Evolutionary conservation across 2,888 invertebrate genomes (phyloP), one percentile per base, ranked within the genome.

Genomic region (Scaptomyza tumidula): DNA sequence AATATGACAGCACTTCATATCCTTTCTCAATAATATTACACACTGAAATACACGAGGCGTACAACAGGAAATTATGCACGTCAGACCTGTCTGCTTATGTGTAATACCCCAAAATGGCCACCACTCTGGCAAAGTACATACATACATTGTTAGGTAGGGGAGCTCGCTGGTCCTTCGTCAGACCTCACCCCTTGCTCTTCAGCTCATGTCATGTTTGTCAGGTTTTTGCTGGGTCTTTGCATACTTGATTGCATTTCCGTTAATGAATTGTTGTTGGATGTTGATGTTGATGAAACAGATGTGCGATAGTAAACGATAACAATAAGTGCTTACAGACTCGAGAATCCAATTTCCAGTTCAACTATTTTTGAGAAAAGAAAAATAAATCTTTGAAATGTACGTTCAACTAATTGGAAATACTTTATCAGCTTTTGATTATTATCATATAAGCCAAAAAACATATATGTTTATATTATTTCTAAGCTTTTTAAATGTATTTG

Each of bases 1-100:
- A 80, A 82, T 82, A 82, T 80, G 80, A 82, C 80, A 80, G 80
- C 66, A 73, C 79, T 79, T 80, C 80, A 80, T 80, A 82, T 80
- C 80, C 80, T 82, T 74, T 80, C 81, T 67, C 81, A 75, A 72
- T 78, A 68, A 66, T 76, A 81, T 75, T 75, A 67, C 9, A n/a
- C n/a, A n/a, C n/a, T n/a, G n/a, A n/a, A 24, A 24, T 3, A 24
- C 6, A n/a, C 37, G 70, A 44, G 49, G 14, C 64, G 58, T 71
- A 79, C 76, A 82, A 71, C 80, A 82, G 80, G 80, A 80, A 80
- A 80, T 80, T 80, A 80, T 80, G 79, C 79, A 80, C 80, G 80
- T 80, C 80, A 80, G 76, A 82, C 68, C 79, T 80, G 80, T 81
- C 80, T 67, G 82, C 80, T 80, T 81, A 81, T 82, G 76, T 76